Conservation (phyloP, 1,140 invertebrate genomes). For the Lethocerus indicus region DNA sequence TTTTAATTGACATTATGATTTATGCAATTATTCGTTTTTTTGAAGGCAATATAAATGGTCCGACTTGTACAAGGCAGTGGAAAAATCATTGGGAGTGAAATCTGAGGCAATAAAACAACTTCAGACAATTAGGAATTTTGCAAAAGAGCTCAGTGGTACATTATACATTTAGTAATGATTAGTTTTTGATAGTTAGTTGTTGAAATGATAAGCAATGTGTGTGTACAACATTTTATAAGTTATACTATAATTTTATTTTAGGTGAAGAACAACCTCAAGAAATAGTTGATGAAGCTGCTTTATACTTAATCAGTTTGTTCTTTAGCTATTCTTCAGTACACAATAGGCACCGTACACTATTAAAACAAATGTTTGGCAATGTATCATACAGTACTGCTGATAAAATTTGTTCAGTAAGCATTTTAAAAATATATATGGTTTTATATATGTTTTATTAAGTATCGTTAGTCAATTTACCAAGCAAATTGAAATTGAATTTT, state of each 20-base stretch:
- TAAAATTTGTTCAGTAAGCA: conserved; percentile 32
- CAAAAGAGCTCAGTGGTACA: background rate
- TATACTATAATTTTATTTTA: conserved; percentile 3
- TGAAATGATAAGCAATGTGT: background rate
- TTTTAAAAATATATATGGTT: background rate
- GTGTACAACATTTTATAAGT: background rate
- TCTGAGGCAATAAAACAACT: background rate
- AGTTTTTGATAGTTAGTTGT: background rate
- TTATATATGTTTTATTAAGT: background rate
- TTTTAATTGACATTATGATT: background rate
- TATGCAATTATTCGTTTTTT: background rate
- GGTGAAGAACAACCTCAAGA: conserved; percentile 29
- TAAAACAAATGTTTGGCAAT: conserved; percentile 35
- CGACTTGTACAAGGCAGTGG: background rate
- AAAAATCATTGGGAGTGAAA: background rate
- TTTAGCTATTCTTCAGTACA: conserved; percentile 36
- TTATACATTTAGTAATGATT: background rate
- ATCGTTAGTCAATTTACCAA: background rate
- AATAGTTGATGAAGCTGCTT: conserved; percentile 39
- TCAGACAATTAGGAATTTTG: conserved; percentile 9
- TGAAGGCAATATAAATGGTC: background rate
- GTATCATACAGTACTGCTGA: conserved; percentile 27
- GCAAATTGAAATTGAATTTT: background rate
- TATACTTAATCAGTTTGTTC: conserved; percentile 40
- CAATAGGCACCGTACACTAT: conserved; percentile 29